Evolutionary conservation across 2,113 vertebrate genomes (phyloP).

Genomic region (Bubo scandiacus): DNA sequence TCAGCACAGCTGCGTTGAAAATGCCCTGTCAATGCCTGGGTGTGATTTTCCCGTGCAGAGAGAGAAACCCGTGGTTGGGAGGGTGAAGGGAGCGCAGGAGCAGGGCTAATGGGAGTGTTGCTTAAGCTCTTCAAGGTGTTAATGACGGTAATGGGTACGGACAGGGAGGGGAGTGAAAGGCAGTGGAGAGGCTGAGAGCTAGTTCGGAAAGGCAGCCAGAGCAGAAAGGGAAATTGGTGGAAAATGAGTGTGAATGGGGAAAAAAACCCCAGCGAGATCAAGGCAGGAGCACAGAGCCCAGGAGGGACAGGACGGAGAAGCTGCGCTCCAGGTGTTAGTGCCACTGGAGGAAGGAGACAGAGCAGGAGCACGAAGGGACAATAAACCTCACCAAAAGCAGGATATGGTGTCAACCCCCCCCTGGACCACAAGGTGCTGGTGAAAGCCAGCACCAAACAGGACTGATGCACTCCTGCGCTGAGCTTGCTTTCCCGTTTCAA

Average conservation of each 20-base stretch:
- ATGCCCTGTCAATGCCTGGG: fast-evolving
- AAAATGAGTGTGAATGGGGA: background rate
- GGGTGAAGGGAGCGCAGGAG: background rate
- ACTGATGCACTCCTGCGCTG: fast-evolving
- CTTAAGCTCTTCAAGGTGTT: background rate
- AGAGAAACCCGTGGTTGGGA: fast-evolving
- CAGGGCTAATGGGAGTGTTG: background rate
- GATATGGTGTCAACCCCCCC: background rate
- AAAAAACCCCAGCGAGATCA: fast-evolving
- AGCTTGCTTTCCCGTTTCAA: background rate
- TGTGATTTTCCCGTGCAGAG: background rate
- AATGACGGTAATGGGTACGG: background rate
- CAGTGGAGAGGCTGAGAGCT: background rate
- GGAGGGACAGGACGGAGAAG: background rate
- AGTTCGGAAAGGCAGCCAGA: background rate
- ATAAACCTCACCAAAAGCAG: background rate
- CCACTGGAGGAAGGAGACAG: background rate
- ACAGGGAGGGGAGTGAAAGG: background rate
- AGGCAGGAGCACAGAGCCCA: background rate
- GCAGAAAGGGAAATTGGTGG: background rate
- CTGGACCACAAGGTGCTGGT: fast-evolving
- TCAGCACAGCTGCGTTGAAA: background rate
- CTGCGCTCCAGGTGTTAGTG: fast-evolving
- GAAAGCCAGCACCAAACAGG: background rate
- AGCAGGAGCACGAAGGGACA: background rate